phyloP scores from a whole-genome alignment of 2,113 vertebrate species.

The Indicator indicator region DNA sequence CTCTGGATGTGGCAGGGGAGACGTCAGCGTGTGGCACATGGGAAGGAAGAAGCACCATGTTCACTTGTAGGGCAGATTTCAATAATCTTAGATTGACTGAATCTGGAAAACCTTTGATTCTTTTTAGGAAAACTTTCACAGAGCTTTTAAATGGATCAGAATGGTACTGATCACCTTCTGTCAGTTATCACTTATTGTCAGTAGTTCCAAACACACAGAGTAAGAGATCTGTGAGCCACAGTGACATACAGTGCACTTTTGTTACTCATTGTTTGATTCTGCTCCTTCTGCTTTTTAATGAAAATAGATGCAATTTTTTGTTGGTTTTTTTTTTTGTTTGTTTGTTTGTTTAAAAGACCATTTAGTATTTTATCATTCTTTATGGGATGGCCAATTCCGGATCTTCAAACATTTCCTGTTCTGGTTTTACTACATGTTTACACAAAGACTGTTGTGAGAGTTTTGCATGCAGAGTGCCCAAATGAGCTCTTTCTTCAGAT shows the following conservation, averaged over 20 bases:
- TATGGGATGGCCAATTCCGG: neutral
- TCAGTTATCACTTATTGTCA: neutral
- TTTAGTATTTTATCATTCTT: neutral
- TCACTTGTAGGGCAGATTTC: neutral
- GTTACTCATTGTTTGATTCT: neutral
- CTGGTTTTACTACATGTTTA: neutral
- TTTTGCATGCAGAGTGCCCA: neutral
- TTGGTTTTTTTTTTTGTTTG: no score
- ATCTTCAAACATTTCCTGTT: neutral
- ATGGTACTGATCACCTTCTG: neutral
- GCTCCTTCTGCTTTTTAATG: neutral
- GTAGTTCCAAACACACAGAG: neutral
- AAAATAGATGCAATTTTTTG: neutral
- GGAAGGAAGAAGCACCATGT: neutral
- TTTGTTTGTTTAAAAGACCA: neutral
- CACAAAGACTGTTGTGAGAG: neutral
- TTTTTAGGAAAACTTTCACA: neutral
- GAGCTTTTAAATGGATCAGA: neutral
- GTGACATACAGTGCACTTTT: neutral
- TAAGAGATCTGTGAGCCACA: neutral
- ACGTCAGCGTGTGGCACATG: neutral
- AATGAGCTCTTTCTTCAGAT: neutral
- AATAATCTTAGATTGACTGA: neutral
- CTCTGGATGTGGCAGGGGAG: neutral
- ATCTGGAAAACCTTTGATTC: neutral